Evolutionary conservation across 2,888 invertebrate genomes (phyloP).

Genomic region (Agrotis ipsilon): DNA sequence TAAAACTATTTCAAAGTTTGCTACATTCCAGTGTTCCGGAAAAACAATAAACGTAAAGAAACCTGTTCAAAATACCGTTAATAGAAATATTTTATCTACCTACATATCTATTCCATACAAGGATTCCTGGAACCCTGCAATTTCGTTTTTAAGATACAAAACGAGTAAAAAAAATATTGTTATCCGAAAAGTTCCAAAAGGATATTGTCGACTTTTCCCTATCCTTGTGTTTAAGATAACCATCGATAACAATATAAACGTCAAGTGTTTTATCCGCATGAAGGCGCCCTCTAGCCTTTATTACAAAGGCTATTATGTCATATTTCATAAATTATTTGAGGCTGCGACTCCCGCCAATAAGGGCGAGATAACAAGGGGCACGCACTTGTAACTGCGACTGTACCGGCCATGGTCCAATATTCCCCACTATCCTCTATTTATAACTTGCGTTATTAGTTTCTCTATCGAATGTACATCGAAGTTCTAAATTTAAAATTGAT

Average conservation of each 20-base stretch:
- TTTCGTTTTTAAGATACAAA: slow-evolving; percentile 9
- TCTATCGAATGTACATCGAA: slow-evolving; percentile 36
- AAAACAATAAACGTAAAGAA: neutral
- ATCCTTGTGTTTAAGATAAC: slow-evolving; percentile 62
- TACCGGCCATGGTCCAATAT: slow-evolving; percentile 50
- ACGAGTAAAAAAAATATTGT: neutral
- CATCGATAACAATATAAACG: slow-evolving; percentile 80
- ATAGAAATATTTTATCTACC: neutral
- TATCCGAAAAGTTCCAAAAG: slow-evolving; percentile 13
- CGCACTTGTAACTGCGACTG: slow-evolving; percentile 65
- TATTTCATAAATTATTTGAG: slow-evolving; percentile 88
- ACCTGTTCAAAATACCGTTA: neutral
- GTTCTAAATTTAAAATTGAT: slow-evolving; percentile 44
- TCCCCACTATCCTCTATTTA: slow-evolving; percentile 46
- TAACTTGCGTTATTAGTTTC: slow-evolving; percentile 55
- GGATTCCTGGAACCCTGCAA: neutral
- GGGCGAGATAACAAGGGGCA: slow-evolving; percentile 77
- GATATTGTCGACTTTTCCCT: slow-evolving; percentile 34
- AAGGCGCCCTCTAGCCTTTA: slow-evolving; percentile 78
- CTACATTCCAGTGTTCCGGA: neutral
- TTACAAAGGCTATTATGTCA: slow-evolving; percentile 86
- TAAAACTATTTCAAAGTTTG: neutral
- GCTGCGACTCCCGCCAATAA: slow-evolving; percentile 78
- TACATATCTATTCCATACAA: too few species aligned
- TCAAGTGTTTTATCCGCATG: slow-evolving; percentile 79